Base-by-base conservation (phyloP, 2,113 vertebrate species). In the Sinocyclocheilus maitianheensis region DNA sequence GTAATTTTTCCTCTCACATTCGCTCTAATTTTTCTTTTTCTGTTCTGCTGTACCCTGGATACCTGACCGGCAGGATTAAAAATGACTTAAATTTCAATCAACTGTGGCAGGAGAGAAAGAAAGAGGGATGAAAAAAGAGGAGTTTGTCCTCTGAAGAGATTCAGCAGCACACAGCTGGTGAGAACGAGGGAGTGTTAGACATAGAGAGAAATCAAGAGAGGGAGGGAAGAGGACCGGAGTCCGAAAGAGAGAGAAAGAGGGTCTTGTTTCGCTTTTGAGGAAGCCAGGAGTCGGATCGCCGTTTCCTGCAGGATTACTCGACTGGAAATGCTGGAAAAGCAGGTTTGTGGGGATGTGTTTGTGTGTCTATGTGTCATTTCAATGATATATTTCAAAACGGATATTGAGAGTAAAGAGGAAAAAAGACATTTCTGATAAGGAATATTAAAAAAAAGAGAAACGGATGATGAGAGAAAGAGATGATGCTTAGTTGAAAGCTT, bases 31-130 rank as follows among this genome's bases (percentile, higher is more conserved):
- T 86, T 37, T n/a, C 43, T 43, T 77, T 14, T 81, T 63, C 51
- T 20, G 18, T 78, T 34, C 77, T 62, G n/a, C 55, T 37, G 62
- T 18, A 71, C 77, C 34, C 84, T 77, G 85, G 85, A 88, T 90
- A 90, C 87, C 87, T 88, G 85, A 74, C 83, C 80, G 12, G 22
- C 9, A 79, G 89, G 88, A 87, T 85, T 90, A 88, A 90, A 87
- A 74, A 90, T 87, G 89, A 90, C 89, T 90, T 90, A 90, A 85
- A 84, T 83, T 88, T 85, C 79, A 90, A 90, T 87, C 89, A 90
- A 62, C 69, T 22, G 48, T 40, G 75, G 83, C 69, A 53, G 67
- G 37, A 75, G 77, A 82, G 85, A 83, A 85, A 83, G 72, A 84
- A 34, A 34, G 72, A 85, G 77, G 85, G 74, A 88, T 87, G 87